Conservation (phyloP, 92 coral and sea anemone genomes). For the Porites lobata region DNA sequence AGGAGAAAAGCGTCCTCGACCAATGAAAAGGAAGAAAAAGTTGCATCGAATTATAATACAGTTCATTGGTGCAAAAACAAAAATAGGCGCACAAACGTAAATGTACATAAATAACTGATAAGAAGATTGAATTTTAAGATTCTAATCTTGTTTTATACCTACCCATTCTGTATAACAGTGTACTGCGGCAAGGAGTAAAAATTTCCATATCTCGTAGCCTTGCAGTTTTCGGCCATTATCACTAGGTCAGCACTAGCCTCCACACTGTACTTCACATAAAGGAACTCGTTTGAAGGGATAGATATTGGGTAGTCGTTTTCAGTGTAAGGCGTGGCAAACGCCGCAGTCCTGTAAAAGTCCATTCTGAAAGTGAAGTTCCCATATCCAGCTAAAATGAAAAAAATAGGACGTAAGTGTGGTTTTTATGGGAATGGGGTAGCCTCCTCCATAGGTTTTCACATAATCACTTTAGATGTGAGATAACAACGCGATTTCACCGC, state of each 20-base stretch:
- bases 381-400: not conserved
- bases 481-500: no score
- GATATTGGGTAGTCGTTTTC: not conserved
- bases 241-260: constrained; percentile 27
- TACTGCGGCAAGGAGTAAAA: constrained; percentile 50
- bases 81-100: no score
- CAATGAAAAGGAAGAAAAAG: no score
- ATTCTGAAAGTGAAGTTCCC: constrained; percentile 14
- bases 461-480: no score
- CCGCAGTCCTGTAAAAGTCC: constrained; percentile 12
- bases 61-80: no score
- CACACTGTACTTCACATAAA: constrained; percentile 30
- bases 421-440: no score
- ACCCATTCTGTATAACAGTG: constrained; percentile 50
- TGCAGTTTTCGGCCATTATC: constrained; percentile 57
- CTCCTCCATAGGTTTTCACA: no score
- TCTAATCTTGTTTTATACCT: not conserved
- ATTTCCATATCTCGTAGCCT: constrained; percentile 34
- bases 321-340: constrained; percentile 9
- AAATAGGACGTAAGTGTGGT: not conserved
- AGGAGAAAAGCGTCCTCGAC: no score
- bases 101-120: no score
- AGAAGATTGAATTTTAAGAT: no score
- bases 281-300: not conserved
- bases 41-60: no score